Base-by-base conservation (phyloP, 37 sponge, comb jelly and placozoan genomes). In the Geodia barretti region DNA sequence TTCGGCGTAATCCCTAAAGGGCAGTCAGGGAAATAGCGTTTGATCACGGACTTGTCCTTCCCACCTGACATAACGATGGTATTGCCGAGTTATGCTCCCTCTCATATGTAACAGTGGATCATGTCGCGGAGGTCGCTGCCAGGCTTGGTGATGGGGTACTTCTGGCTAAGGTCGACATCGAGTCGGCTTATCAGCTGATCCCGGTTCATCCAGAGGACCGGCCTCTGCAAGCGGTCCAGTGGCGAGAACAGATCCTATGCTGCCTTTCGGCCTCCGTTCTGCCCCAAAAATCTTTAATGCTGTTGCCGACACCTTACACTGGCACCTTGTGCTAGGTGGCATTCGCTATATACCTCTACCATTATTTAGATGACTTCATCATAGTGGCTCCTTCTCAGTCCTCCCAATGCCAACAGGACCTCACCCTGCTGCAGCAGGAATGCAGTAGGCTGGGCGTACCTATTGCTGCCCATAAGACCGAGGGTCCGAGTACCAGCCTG, bases 381-480 rank as follows among this genome's bases (percentile, higher is more conserved):
- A n/a, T n/a, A n/a, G n/a, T n/a, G n/a, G n/a, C n/a, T n/a, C n/a
- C n/a, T n/a, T n/a, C n/a, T n/a, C n/a, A n/a, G 20, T 31, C 87
- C 47, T 11, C 19, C 29, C 62, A 78, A 78, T 70, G 74, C 33
- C 30, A 30, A 1, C 42, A 74, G 26, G 4, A 23, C 31, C 70
- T 63, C 4, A 8, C 36, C 1, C 20, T 35, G 1, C 7, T 63
- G 17, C 28, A 41, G 24, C 35, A 41, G 58, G 65, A 38, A 5
- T 87, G 41, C 70, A 5, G 3, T 8, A 28, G 21, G 36, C 75
- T 88, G n/a, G 71, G 83, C 29, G 66, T 88, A 43, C 88, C 83
- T 28, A 65, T 81, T 23, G 82, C 73, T 4, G 60, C 17, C 25
- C 33, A 79, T 26, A 79, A 79, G 38, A 24, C 31, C 38, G 70